These are phyloP conservation scores for Barypeithes pellucidus DNA, from an alignment of 2,888 invertebrate species.

Conservation along the genomic window DNA sequence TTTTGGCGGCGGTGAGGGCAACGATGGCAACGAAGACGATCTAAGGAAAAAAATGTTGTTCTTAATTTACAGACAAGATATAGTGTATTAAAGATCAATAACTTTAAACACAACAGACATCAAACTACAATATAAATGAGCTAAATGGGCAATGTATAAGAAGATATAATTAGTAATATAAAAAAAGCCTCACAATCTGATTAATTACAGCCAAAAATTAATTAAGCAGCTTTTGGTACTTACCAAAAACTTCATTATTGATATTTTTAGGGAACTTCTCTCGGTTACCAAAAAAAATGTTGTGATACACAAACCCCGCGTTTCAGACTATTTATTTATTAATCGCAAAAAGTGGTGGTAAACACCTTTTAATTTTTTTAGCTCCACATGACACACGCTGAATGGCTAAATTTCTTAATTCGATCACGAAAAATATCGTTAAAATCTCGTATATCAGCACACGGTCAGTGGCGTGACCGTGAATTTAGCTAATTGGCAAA, in stretches of 20 bases:
- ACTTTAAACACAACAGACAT: too few species aligned
- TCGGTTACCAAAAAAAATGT: slow-evolving; percentile 23
- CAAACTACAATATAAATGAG: too few species aligned
- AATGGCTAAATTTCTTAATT: slow-evolving; percentile 45
- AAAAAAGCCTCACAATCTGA: too few species aligned
- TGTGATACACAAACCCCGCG: slow-evolving; percentile 38
- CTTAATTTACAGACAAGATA: background rate
- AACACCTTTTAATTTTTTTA: slow-evolving; percentile 33
- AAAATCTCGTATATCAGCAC: slow-evolving; percentile 47
- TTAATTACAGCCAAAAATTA: background rate
- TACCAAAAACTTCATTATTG: slow-evolving; percentile 51
- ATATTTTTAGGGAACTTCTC: slow-evolving; percentile 35
- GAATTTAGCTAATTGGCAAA: slow-evolving; percentile 32
- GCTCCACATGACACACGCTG: slow-evolving; percentile 45
- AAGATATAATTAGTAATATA: too few species aligned
- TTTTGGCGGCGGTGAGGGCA: slow-evolving; percentile 54
- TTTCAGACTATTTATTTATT: slow-evolving; percentile 49
- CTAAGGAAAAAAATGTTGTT: slow-evolving; percentile 17
- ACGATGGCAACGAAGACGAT: slow-evolving; percentile 51
- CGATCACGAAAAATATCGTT: slow-evolving; percentile 50
- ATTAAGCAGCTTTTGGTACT: slow-evolving; percentile 28
- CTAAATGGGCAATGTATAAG: too few species aligned
- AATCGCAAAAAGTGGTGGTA: slow-evolving; percentile 49
- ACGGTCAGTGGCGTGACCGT: slow-evolving; percentile 50
- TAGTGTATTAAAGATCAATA: too few species aligned